Base-by-base conservation (phyloP, 2,888 invertebrate genomes). In the Deilephila elpenor region DNA sequence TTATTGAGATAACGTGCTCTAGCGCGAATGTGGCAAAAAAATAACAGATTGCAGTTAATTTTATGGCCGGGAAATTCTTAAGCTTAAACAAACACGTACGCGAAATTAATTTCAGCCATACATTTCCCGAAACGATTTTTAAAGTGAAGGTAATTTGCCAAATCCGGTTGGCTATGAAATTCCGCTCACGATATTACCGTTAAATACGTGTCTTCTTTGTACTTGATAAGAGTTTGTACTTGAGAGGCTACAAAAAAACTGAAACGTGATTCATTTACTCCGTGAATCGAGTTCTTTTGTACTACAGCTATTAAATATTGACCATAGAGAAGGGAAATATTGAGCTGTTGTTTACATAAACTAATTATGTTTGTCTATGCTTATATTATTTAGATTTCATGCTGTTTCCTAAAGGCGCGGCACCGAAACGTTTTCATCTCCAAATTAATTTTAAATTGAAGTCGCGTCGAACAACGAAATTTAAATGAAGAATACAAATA, bases 11-110 rank as follows among this genome's bases (percentile, higher is more conserved):
- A 87, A 88, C 88, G 87, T 89, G 88, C 85, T 83, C 83, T 78
- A 83, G 81, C 84, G 79, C 84, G 88, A 86, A 87, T 87, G 85
- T 82, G 82, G 82, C 77, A 74, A 89, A 88, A 44, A 88, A 89
- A 80, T 80, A 86, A 82, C 82, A 86, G 83, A 89, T 86, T 87
- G 86, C 84, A 85, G 88, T 89, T 91, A 88, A 90, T 89, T 89
- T 88, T 86, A 90, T 86, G 83, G 87, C 83, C 79, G 83, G 80
- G 83, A 83, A 84, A 86, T 86, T 86, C 79, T 89, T 87, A 88
- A 88, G 85, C 84, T 88, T 83, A 87, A 87, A 87, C 87, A 90
- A 91, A 89, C 89, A 91, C 90, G 90, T 91, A 88, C 84, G 82
- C 77, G 79, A 83, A 89, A 89, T 89, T 86, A 89, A 88, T 88